phyloP scores from a whole-genome alignment of 2,113 vertebrate species.

The Scomber colias region DNA sequence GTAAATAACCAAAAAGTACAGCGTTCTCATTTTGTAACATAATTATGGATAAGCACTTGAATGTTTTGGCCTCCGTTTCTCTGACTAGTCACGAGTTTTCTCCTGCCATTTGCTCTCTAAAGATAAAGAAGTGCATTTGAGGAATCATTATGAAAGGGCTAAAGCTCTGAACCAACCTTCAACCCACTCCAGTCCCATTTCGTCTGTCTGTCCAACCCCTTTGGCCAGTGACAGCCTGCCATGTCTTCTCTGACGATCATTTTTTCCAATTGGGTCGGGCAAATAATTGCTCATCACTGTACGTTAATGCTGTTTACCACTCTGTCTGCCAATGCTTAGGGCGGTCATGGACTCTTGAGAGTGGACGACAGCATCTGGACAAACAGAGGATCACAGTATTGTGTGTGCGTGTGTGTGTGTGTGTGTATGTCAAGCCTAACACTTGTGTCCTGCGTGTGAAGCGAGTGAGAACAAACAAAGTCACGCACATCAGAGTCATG shows the following conservation, averaged over 20 bases:
- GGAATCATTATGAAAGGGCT: slow-evolving; percentile 52
- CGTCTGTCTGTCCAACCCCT: slow-evolving; percentile 11
- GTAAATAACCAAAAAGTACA: slow-evolving; percentile 41
- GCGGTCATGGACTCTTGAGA: slow-evolving; percentile 45
- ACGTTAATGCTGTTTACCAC: slow-evolving; percentile 80
- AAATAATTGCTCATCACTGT: slow-evolving; percentile 77
- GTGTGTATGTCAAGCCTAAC: background rate
- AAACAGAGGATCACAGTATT: slow-evolving; percentile 24
- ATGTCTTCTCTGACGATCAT: slow-evolving; percentile 39
- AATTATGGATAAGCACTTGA: slow-evolving; percentile 38
- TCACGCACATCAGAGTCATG: slow-evolving; percentile 10
- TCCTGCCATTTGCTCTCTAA: slow-evolving; percentile 35
- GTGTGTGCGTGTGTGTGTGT: slow-evolving; percentile 24
- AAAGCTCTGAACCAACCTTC: slow-evolving; percentile 37
- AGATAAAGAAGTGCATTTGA: slow-evolving; percentile 32
- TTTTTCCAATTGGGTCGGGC: slow-evolving; percentile 70
- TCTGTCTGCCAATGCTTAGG: slow-evolving; percentile 67
- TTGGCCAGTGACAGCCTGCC: slow-evolving; percentile 35
- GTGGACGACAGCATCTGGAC: slow-evolving; percentile 52
- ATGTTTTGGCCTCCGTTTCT: slow-evolving; percentile 40
- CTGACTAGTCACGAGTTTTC: slow-evolving; percentile 38
- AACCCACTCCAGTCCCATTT: slow-evolving; percentile 30
- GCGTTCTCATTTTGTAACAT: slow-evolving; percentile 42
- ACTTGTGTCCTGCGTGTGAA: background rate
- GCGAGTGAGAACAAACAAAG: slow-evolving; percentile 30